Percentiles rank a stretch among this genome's conserved stretches.
phyloP scores from a whole-genome alignment of 1,140 invertebrate genomes.

The Mesaphorura yosii region DNA sequence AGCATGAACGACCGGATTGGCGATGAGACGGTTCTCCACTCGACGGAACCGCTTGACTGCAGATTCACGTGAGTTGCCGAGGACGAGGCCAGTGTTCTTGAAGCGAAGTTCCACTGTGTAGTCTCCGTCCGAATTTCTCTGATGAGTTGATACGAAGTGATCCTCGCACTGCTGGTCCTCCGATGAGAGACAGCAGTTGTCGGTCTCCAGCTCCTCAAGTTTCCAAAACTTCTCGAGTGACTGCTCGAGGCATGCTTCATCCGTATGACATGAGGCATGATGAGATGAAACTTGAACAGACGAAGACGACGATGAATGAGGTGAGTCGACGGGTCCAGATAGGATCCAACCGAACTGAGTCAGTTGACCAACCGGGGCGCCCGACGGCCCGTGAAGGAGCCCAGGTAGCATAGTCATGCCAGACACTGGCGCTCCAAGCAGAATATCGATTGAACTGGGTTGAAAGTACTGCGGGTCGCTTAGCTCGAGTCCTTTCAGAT shows the following conservation, averaged over 20 bases:
- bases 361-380: not conserved
- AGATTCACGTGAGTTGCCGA: conserved; percentile 23
- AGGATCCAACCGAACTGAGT: not conserved
- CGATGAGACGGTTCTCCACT: conserved; percentile 26
- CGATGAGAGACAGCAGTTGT: not conserved
- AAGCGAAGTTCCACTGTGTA: conserved; percentile 32
- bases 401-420: not conserved
- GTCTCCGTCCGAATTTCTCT: conserved; percentile 21
- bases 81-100: conserved; percentile 4
- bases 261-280: no score
- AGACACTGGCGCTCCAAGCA: not conserved
- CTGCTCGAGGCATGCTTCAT: no score
- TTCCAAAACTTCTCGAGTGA: conserved; percentile 34
- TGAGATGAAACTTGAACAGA: no score
- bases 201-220: conserved; percentile 33
- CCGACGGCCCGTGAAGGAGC: not conserved
- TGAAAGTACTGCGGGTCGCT: not conserved
- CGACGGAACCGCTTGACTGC: conserved; percentile 26
- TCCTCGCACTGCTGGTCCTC: conserved; percentile 22
- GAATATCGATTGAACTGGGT: not conserved
- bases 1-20: conserved; percentile 15
- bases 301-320: no score
- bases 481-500: not conserved
- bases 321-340: no score
- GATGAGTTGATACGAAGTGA: conserved; percentile 27